Evolutionary conservation across 2,888 invertebrate genomes (phyloP), one percentile per base, ranked within the genome.

Genomic region (Gerosis bhagava): DNA sequence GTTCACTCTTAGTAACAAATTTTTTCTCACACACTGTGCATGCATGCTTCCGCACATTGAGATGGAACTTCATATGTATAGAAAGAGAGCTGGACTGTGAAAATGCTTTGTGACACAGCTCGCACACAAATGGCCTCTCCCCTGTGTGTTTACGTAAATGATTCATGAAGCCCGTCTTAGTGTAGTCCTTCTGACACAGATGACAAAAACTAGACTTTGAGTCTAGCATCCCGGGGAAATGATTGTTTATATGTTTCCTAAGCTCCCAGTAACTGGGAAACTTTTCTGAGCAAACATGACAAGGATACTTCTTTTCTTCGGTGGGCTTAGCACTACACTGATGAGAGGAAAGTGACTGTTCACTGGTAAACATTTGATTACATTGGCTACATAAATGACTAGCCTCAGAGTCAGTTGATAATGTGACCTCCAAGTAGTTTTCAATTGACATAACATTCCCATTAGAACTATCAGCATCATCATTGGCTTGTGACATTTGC

Each of bases 21-120:
- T 89, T 89, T 65, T 89, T 89, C 65, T 89, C 89, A 65, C 89
- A 89, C 24, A 89, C 83, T 2, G 89, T 88, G 66, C 89, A 89
- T 22, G 83, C 83, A 73, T 89, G 89, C 63, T 89, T 89, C 31
- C 89, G 80, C 22, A 89, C 89, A 73, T 89, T 89, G 4, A 89
- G 69, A 54, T 89, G 89, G 56, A 89, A 89, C 66, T 89, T 89
- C 89, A 89, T 89, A 58, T 89, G 89, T 64, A 89, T 89, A 34
- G 89, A 89, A 11, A 89, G 75, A 40, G 89, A 89, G 65, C 89
- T 89, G 8, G 89, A 89, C 54, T 89, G 89, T 35, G 89, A 89
- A 62, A 89, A 89, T 17, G 89, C 89, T 59, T 89, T 89, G 60
- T 87, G 80, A 54, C 89, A 89, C 17, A 89, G 76, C 63, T 89